Conservation (phyloP, 1,140 invertebrate genomes). For the Lineus longissimus region DNA sequence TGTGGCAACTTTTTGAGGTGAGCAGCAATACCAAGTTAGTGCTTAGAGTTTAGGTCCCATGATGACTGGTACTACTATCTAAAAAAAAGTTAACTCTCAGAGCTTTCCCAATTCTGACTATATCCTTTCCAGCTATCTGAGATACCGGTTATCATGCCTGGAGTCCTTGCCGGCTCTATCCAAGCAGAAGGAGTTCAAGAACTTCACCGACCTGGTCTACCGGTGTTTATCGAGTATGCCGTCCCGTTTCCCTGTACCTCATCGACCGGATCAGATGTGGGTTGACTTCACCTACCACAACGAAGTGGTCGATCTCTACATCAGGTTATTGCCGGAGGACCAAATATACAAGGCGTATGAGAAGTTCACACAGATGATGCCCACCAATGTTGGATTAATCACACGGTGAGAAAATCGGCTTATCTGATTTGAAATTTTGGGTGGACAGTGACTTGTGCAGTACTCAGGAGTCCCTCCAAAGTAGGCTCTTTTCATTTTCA, state of each 20-base stretch:
- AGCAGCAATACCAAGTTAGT: too few species aligned
- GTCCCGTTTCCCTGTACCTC: slow-evolving; percentile 23
- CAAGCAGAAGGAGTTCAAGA: neutral
- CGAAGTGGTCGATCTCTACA: slow-evolving; percentile 26
- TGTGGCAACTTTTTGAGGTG: too few species aligned
- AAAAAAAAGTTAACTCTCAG: too few species aligned
- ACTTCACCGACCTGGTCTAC: slow-evolving; percentile 19
- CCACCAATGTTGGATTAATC: slow-evolving; percentile 28
- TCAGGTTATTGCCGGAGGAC: slow-evolving; percentile 19
- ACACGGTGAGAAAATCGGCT: slow-evolving; percentile 22
- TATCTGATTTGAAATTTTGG: neutral
- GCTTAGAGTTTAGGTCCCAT: too few species aligned
- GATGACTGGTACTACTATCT: too few species aligned
- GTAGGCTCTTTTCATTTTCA: too few species aligned
- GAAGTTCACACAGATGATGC: slow-evolving; percentile 30
- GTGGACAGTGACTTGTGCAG: too few species aligned
- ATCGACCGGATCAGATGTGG: slow-evolving; percentile 19
- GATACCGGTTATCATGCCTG: neutral
- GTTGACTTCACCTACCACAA: slow-evolving; percentile 30
- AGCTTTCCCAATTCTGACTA: too few species aligned
- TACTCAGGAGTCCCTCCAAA: too few species aligned
- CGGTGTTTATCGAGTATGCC: slow-evolving; percentile 29
- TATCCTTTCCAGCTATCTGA: neutral
- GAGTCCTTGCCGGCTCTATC: neutral
- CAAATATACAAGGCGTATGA: slow-evolving; percentile 16